Evolutionary conservation across 2,797 vertebrate species (phyloP).

Genomic region (Cetoscarus ocellatus): DNA sequence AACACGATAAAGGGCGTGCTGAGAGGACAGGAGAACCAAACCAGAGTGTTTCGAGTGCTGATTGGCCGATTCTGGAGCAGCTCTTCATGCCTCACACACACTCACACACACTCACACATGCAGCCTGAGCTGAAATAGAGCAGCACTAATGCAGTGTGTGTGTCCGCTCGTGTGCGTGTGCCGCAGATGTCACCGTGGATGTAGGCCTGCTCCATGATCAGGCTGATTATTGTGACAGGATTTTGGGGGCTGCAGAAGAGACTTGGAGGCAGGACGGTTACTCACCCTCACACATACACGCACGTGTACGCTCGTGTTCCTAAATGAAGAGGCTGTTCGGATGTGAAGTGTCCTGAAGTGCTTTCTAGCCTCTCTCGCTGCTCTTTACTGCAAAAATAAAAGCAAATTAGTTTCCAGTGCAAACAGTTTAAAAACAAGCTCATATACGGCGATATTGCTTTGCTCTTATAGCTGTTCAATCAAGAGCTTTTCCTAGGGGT

Average conservation of each 20-base stretch:
- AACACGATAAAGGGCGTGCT: conserved; percentile 30
- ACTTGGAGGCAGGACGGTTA: conserved; percentile 59
- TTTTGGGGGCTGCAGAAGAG: conserved; percentile 64
- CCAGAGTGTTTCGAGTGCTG: conserved; percentile 13
- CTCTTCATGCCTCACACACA: conserved; percentile 36
- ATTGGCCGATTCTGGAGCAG: conserved; percentile 59
- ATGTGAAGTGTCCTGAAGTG: conserved; percentile 68
- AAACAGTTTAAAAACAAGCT: conserved; percentile 19
- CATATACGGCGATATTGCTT: no score
- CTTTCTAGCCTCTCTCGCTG: conserved; percentile 60
- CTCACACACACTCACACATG: conserved; percentile 13
- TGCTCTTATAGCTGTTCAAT: no score
- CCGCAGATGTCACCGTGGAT: conserved; percentile 76
- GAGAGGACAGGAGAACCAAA: conserved; percentile 40
- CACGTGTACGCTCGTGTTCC: conserved; percentile 16
- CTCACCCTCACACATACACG: conserved; percentile 18
- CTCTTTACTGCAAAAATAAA: conserved; percentile 51
- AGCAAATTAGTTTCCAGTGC: conserved; percentile 25
- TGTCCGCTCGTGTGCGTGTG: conserved; percentile 29
- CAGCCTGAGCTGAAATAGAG: conserved; percentile 69
- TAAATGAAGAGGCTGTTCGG: conserved; percentile 59
- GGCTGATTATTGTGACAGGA: conserved; percentile 80
- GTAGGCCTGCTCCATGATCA: conserved; percentile 72
- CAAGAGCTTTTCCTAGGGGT: no score
- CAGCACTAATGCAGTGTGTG: conserved; percentile 67